Conservation (phyloP, 1,140 invertebrate species). For the Drosophila eugracilis region DNA sequence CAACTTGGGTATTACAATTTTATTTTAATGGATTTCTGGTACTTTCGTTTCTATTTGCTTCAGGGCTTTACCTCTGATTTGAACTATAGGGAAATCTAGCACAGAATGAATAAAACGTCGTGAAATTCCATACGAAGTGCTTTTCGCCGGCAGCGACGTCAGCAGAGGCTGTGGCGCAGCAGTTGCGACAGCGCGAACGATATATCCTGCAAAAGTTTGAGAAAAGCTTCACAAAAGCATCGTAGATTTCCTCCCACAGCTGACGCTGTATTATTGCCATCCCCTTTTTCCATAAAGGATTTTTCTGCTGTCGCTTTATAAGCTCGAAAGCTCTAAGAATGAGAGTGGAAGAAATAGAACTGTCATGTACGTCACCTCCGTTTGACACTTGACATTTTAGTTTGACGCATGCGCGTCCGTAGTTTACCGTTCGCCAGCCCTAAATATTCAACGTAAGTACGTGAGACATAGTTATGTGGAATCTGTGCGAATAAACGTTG, state of each 20-base stretch:
- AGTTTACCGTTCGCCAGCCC: not conserved
- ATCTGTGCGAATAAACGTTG: not conserved
- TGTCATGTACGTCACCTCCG: conserved; percentile 12
- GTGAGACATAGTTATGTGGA: not conserved
- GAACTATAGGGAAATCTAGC: conserved; percentile 84
- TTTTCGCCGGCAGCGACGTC: conserved; percentile 50
- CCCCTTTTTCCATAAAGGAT: conserved; percentile 17
- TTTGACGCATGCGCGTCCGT: conserved; percentile 7
- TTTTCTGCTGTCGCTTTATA: not conserved
- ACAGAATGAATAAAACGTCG: conserved; percentile 79
- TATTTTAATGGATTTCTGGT: conserved; percentile 19
- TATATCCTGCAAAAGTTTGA: conserved; percentile 60
- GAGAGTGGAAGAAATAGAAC: not conserved
- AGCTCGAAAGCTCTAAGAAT: not conserved
- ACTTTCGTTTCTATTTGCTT: conserved; percentile 38
- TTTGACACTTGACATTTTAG: conserved; percentile 70
- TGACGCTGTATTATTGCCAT: conserved; percentile 15
- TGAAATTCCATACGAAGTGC: conserved; percentile 68
- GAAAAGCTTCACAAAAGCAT: conserved; percentile 14
- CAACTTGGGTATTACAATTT: not conserved
- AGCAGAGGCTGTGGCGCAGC: conserved; percentile 12
- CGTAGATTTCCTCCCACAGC: conserved; percentile 18
- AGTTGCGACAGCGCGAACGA: conserved; percentile 7
- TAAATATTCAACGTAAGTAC: not conserved
- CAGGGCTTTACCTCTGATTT: conserved; percentile 73